Base-by-base conservation (phyloP, 2,888 invertebrate genomes). In the Hydrotaea diabolus region DNA sequence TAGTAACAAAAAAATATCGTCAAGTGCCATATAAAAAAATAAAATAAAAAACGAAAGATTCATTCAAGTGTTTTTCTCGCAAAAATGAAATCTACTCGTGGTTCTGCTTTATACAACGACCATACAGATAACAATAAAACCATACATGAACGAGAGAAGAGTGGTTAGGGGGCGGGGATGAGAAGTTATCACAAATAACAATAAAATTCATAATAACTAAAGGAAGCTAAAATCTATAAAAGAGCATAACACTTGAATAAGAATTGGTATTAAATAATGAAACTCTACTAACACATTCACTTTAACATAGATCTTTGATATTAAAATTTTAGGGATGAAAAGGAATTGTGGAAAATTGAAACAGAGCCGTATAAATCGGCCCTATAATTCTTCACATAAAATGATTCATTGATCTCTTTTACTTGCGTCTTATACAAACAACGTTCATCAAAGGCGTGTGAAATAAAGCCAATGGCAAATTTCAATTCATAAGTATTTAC, bases 131-230 rank as follows among this genome's bases (percentile, higher is more conserved):
- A 3, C 11, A 43, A 43, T 3, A 15, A 9, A 9, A 43, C 3
- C 31, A 7, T 31, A 4, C 31, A 31, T 4, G 31, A 31, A 7
- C 2, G 31, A 31, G 31, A 31, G 31, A n/a, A 31, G 31, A 31
- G 31, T 31, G 31, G n/a, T n/a, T n/a, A 43, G 43, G 11, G 43
- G n/a, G n/a, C 15, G n/a, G 49, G 23, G 26, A 66, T 11, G 55
- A n/a, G n/a, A 59, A 57, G 57, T 77, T 77, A 39, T 23, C 57
- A 17, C 55, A 69, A 49, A 77, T 71, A 71, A 77, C 77, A 77
- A 73, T 79, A 79, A 55, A 72, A 79, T 17, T 49, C 62, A 23
- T 39, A 79, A 55, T 79, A 73, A 55, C 62, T 64, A 78, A 49
- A 79, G 55, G 62, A 73, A 73, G 39, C 36, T 3, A 57, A 78